Base-by-base conservation (phyloP, 2,888 invertebrate species). In the Strigamia transsilvanica region DNA sequence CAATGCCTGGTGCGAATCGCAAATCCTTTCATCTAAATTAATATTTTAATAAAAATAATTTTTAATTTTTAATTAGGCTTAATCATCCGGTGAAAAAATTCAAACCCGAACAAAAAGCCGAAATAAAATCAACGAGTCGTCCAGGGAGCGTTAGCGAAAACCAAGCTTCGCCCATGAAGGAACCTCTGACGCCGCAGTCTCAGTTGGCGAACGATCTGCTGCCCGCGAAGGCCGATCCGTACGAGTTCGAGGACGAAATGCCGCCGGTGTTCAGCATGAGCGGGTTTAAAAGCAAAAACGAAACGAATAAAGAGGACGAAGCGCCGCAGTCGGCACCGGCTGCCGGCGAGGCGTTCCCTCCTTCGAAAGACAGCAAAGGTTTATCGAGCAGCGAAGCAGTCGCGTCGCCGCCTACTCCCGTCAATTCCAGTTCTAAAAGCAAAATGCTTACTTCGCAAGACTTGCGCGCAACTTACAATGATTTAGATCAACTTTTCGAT, bases 401-500 rank as follows among this genome's bases (percentile, higher is more conserved):
- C 2, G 83, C 82, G 13, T 83, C 84, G 4, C 84, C 84, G 3
- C 83, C 82, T 3, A 83, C 83, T 5, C 83, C 83, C 13, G 32
- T 82, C 15, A 82, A 82, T 32, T 23, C 82, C 21, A 78, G 77
- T n/a, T 82, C 77, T 77, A 83, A 81, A 83, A 83, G 82, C 83
- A 84, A 83, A 83, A 83, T 82, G 81, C 84, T 66, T 82, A 84
- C 82, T 73, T 83, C 84, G 34, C 94, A 96, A 89, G 97, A 97
- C 38, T 91, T 98, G 46, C 94, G 94, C 88, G 93, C 96, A 73
- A 94, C 95, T 73, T 92, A 93, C 85, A 93, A 94, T 87, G 98
- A 98, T 90, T 91, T 98, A 85, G 97, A 98, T 87, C 95, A 97
- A 88, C 93, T 98, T 87, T 98, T 98, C 89, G 95, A 96, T 88